Percentiles rank a stretch among this genome's conserved stretches.
These are phyloP conservation scores for Microtus pennsylvanicus DNA, from an alignment of 2,113 vertebrate genomes.

Conservation along the genomic window DNA sequence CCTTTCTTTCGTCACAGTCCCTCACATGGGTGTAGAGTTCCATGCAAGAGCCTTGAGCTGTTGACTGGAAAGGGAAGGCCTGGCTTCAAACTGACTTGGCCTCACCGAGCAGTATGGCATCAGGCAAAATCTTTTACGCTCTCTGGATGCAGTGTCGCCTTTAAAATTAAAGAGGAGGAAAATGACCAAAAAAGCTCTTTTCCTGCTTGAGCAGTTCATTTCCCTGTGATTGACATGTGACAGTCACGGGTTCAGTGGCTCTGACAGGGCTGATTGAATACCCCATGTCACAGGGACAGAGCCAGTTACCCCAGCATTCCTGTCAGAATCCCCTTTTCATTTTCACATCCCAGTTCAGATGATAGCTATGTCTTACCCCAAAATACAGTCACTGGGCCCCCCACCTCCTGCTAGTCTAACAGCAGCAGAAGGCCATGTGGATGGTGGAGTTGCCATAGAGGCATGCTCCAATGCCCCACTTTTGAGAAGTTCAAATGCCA, in stretches of 20 bases:
- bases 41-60: fast-evolving
- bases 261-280: neutral
- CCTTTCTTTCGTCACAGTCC: neutral
- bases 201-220: neutral
- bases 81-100: neutral
- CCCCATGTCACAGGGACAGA: neutral
- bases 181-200: neutral
- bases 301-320: neutral
- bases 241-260: neutral
- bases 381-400: neutral
- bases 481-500: neutral
- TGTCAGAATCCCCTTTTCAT: neutral
- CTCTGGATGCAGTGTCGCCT: neutral
- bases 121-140: neutral
- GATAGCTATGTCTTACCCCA: neutral
- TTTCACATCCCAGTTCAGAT: neutral
- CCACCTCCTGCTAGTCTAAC: neutral
- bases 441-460: fast-evolving
- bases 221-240: neutral
- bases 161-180: neutral
- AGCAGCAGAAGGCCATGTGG: fast-evolving
- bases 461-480: fast-evolving
- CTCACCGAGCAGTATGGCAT: neutral
- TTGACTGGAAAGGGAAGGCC: neutral
- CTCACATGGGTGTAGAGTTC: fast-evolving